phyloP scores from a whole-genome alignment of 2,797 vertebrate genomes.

The Danio aesculapii region DNA sequence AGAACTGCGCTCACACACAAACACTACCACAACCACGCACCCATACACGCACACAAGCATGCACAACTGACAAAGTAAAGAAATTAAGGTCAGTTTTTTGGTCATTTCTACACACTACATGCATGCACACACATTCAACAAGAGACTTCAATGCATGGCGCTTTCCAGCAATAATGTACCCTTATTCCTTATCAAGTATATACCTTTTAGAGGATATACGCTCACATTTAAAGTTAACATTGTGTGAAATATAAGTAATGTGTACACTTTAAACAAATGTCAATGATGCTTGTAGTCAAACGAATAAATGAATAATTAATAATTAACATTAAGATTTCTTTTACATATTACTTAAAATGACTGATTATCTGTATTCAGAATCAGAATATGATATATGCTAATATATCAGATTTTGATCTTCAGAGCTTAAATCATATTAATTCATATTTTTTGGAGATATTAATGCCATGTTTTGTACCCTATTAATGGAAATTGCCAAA shows the following conservation, averaged over 20 bases:
- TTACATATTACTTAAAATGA: no score
- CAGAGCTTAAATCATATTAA: no score
- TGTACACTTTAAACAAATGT: no score
- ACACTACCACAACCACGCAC: conserved; percentile 47
- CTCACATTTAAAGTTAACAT: neutral
- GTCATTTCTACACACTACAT: neutral
- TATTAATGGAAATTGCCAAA: neutral
- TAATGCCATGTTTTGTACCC: neutral
- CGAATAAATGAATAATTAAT: no score
- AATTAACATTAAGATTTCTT: no score
- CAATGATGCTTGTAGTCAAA: no score
- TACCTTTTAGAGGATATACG: neutral
- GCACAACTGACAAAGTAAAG: neutral
- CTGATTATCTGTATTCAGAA: no score
- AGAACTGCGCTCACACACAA: conserved; percentile 15
- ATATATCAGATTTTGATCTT: no score
- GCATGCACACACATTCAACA: neutral
- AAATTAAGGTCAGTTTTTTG: no score
- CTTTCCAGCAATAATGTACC: neutral
- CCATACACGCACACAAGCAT: conserved; percentile 42
- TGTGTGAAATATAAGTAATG: no score
- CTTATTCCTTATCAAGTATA: neutral
- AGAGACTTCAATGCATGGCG: neutral
- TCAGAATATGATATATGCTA: no score
- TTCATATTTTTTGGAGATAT: neutral